Conservation (phyloP, 2,113 vertebrate genomes). For the Vulpes vulpes region DNA sequence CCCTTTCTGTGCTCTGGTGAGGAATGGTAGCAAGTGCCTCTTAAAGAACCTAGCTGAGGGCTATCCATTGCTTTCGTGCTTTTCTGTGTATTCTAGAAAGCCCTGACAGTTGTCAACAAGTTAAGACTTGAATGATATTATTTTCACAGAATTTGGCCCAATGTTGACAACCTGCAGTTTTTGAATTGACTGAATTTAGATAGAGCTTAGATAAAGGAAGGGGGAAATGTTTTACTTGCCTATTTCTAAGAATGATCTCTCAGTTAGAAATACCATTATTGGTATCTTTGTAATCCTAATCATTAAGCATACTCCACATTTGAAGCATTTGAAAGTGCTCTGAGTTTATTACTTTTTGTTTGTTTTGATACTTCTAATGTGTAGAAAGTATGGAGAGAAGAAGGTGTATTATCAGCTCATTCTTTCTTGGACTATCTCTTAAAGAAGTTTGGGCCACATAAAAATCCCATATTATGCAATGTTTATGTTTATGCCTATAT, state of each 20-base stretch:
- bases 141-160: neutral
- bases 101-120: neutral
- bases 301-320: neutral
- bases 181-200: neutral
- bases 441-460: neutral
- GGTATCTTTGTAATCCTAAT: neutral
- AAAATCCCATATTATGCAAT: neutral
- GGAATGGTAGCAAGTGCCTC: neutral
- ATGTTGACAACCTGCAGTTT: neutral
- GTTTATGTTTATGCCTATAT: neutral
- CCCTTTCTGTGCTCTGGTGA: neutral
- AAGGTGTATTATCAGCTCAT: neutral
- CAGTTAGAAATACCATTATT: neutral
- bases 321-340: neutral
- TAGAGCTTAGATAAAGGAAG: neutral
- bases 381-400: neutral
- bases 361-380: neutral
- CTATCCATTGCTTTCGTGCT: neutral
- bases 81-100: neutral
- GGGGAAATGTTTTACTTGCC: neutral
- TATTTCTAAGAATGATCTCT: neutral
- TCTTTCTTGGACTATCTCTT: neutral
- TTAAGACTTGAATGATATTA: neutral
- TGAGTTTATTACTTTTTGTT: neutral
- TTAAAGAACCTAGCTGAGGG: neutral